Percentiles rank a stretch among this genome's conserved stretches.
phyloP scores from a whole-genome alignment of 2,888 invertebrate species.

The Drymonia ruficornis region DNA sequence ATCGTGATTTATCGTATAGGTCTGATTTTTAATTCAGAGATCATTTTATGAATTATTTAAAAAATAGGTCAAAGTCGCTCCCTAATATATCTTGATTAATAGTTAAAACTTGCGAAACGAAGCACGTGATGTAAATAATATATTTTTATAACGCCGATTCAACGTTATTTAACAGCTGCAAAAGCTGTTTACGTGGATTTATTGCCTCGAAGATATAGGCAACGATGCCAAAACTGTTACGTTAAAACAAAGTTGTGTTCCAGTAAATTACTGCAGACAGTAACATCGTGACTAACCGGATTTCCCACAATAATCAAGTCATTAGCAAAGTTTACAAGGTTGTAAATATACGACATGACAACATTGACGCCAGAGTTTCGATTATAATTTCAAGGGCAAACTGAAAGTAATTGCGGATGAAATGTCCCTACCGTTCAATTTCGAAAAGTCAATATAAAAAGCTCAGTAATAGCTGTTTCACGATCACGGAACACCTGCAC shows the following conservation, averaged over 20 bases:
- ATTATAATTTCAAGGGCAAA: conserved; percentile 30
- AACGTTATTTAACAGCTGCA: conserved; percentile 20
- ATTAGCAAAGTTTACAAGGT: conserved; percentile 33
- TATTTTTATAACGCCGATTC: conserved; percentile 12
- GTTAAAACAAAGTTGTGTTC: conserved; percentile 37
- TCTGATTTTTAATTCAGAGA: conserved; percentile 11
- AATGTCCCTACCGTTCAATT: conserved; percentile 49
- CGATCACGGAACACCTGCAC: conserved; percentile 58
- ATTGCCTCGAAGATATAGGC: conserved; percentile 27
- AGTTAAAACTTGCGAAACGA: conserved; percentile 13
- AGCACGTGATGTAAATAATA: conserved; percentile 13
- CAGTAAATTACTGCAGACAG: conserved; percentile 27
- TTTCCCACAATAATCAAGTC: conserved; percentile 32
- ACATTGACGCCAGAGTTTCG: conserved; percentile 30
- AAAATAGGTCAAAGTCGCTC: conserved; percentile 13
- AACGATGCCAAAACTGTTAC: conserved; percentile 41
- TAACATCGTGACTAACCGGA: conserved; percentile 42
- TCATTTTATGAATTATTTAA: conserved; percentile 8
- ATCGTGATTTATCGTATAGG: conserved; percentile 1
- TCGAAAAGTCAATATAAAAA: conserved; percentile 52
- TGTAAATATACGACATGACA: conserved; percentile 27
- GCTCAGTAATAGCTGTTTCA: conserved; percentile 53
- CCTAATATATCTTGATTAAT: conserved; percentile 14
- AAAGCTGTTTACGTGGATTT: conserved; percentile 20
- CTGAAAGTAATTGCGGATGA: conserved; percentile 28